These are phyloP conservation scores for Mactromeris polynyma DNA, from an alignment of 2,888 invertebrate genomes.

Conservation along the genomic window DNA sequence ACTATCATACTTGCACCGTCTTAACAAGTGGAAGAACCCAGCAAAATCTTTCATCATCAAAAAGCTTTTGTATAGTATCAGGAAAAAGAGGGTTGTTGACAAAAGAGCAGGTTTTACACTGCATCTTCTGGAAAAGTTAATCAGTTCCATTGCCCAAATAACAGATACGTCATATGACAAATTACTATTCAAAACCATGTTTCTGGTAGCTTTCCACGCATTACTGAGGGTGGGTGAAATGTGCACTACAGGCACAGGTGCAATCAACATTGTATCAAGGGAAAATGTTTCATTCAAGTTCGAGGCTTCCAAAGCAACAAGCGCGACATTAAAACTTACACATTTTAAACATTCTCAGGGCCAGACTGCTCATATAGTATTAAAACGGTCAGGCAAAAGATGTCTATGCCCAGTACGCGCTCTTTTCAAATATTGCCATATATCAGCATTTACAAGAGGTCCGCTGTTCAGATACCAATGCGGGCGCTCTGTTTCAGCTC, in stretches of 20 bases:
- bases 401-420: constrained; percentile 38
- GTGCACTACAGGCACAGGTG: constrained; percentile 2
- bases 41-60: too few species aligned
- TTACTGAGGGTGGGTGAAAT: constrained; percentile 53
- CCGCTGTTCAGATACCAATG: too few species aligned
- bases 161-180: neutral
- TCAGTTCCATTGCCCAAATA: neutral
- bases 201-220: constrained; percentile 36
- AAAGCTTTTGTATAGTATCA: too few species aligned
- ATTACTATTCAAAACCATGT: constrained; percentile 27
- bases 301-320: too few species aligned
- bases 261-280: too few species aligned
- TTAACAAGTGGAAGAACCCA: too few species aligned
- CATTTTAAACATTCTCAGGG: constrained; percentile 43
- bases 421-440: neutral
- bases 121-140: neutral
- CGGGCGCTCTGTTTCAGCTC: too few species aligned
- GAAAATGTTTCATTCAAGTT: too few species aligned
- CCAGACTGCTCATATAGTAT: neutral
- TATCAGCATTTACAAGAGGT: too few species aligned
- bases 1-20: too few species aligned
- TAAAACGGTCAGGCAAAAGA: neutral
- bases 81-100: neutral
- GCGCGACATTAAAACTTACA: neutral
- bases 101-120: constrained; percentile 38